These are phyloP conservation scores for Ichneumoninae sp. DNA, from an alignment of 2,888 invertebrate genomes.

Conservation along the genomic window DNA sequence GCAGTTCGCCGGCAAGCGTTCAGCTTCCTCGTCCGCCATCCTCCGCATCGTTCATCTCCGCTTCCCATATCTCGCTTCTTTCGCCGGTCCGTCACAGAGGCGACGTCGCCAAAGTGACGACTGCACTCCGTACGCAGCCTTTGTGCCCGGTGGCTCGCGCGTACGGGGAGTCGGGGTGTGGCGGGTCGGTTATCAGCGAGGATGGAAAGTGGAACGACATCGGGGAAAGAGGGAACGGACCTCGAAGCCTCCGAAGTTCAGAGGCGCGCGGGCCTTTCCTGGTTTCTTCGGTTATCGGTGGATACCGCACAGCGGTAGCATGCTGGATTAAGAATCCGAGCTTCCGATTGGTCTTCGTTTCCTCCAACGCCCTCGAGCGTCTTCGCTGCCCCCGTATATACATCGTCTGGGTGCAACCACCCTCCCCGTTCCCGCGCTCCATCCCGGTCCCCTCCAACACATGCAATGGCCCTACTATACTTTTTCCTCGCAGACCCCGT, in stretches of 20 bases:
- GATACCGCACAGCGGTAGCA: constrained; percentile 71
- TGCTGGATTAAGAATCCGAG: constrained; percentile 81
- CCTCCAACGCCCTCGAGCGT: constrained; percentile 72
- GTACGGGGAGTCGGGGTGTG: background rate
- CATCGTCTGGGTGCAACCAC: constrained; percentile 44
- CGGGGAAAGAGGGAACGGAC: constrained; percentile 12
- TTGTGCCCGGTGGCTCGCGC: constrained; percentile 6
- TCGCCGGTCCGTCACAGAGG: constrained; percentile 34
- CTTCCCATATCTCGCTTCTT: constrained; percentile 36
- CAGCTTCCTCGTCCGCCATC: constrained; percentile 40
- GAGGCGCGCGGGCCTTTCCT: constrained; percentile 70
- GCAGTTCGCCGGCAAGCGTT: constrained; percentile 65
- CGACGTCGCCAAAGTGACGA: constrained; percentile 24
- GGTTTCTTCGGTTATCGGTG: constrained; percentile 74
- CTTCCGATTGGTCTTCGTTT: constrained; percentile 82
- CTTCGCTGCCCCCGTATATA: constrained; percentile 46
- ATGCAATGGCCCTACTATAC: constrained; percentile 58
- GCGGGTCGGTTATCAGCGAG: background rate
- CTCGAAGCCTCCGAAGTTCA: constrained; percentile 50
- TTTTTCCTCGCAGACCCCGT: constrained; percentile 63
- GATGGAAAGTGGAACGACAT: background rate
- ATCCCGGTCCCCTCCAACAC: constrained; percentile 63
- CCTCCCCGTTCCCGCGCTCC: constrained; percentile 51
- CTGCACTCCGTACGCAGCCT: constrained; percentile 21
- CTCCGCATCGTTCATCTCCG: constrained; percentile 32